These are phyloP conservation scores for Cepaea nemoralis DNA, from an alignment of 1,140 invertebrate species.

Conservation along the genomic window DNA sequence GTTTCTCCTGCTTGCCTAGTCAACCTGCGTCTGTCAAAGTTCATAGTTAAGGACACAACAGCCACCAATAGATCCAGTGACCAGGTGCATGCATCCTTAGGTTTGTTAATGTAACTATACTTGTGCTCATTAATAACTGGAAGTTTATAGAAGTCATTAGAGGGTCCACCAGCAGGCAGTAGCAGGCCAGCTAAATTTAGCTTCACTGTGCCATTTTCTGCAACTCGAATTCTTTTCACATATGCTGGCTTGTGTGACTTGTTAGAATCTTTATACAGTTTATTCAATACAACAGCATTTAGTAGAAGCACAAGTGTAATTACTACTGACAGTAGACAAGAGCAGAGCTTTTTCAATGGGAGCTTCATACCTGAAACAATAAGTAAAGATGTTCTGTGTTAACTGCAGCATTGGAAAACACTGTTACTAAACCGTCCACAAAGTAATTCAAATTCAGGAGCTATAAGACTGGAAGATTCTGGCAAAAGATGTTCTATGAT, in stretches of 20 bases:
- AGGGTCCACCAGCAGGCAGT: neutral
- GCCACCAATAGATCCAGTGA: neutral
- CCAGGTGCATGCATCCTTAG: neutral
- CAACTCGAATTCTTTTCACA: conserved; percentile 24
- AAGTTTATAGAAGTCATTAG: neutral
- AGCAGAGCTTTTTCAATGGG: neutral
- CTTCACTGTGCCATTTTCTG: neutral
- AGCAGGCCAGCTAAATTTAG: conserved; percentile 6
- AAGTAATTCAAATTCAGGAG: too few relatives aligned
- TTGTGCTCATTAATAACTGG: conserved; percentile 16
- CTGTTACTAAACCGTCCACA: too few relatives aligned
- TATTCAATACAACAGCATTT: neutral
- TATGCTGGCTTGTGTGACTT: neutral
- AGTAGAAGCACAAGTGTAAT: neutral
- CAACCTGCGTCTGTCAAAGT: neutral
- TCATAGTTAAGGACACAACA: neutral
- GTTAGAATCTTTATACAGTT: neutral
- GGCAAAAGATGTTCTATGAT: too few relatives aligned
- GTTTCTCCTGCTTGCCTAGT: neutral
- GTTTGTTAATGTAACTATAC: conserved; percentile 1
- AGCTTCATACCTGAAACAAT: neutral
- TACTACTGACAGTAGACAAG: neutral
- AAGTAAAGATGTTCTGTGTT: neutral
- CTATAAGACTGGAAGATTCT: too few relatives aligned
- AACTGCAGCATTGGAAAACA: too few relatives aligned